phyloP scores from a whole-genome alignment of 2,888 invertebrate species.

The Penaeus monodon region DNA sequence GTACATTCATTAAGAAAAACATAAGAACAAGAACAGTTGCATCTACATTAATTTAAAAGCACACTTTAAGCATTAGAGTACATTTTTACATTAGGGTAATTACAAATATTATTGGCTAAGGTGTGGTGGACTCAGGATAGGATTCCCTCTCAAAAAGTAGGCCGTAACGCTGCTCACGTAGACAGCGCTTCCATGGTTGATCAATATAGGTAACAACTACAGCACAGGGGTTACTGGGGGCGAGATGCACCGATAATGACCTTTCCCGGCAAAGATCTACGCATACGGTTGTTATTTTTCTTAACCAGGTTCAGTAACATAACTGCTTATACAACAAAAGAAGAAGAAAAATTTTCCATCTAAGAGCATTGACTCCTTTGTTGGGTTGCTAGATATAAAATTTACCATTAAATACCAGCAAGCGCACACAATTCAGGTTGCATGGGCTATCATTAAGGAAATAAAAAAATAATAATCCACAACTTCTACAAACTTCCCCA shows the following conservation, averaged over 20 bases:
- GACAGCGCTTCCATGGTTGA: neutral
- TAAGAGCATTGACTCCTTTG: no score
- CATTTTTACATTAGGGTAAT: conserved; percentile 65
- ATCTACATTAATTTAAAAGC: conserved; percentile 65
- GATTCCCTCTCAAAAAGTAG: conserved; percentile 33
- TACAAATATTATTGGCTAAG: conserved; percentile 63
- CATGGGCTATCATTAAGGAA: neutral
- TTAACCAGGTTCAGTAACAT: no score
- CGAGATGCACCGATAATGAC: no score
- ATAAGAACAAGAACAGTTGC: conserved; percentile 65
- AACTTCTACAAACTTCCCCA: conserved; percentile 7
- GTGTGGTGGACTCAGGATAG: conserved; percentile 52
- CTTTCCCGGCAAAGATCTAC: no score
- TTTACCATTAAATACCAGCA: no score
- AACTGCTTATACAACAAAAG: no score
- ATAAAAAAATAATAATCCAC: conserved; percentile 13
- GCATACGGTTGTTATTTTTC: no score
- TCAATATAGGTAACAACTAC: no score
- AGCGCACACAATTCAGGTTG: neutral
- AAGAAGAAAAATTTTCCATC: no score
- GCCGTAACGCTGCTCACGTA: conserved; percentile 39
- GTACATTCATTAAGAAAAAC: conserved; percentile 65
- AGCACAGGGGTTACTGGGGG: no score
- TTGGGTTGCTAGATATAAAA: no score
- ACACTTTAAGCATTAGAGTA: conserved; percentile 65